A percentile compares a stretch with the other conserved stretches of the same genome.
Evolutionary conservation across 1,140 invertebrate genomes (phyloP).

Genomic region (Euglossa dilemma): DNA sequence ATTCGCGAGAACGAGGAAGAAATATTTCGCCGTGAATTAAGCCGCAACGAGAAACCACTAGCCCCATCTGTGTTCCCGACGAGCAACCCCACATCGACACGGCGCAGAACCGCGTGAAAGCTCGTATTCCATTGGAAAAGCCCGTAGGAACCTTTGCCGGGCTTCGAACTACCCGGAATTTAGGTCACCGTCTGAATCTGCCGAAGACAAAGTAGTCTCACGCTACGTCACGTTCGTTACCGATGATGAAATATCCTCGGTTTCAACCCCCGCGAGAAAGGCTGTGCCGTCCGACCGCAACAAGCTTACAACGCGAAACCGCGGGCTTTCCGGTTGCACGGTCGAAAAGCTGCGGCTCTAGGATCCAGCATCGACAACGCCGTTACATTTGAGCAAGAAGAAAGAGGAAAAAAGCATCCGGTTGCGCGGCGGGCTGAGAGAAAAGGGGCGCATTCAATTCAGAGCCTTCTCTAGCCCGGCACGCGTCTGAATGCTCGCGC

Average conservation of each 20-base stretch:
- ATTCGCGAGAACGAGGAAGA: background rate
- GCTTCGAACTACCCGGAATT: background rate
- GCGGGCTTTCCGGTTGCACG: background rate
- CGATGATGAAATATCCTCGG: background rate
- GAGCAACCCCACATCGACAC: slow-evolving; percentile 56
- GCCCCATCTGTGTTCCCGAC: slow-evolving; percentile 70
- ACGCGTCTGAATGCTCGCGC: slow-evolving; percentile 10
- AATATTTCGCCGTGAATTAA: background rate
- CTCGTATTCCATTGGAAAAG: slow-evolving; percentile 13
- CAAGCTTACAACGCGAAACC: slow-evolving; percentile 28
- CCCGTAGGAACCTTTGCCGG: background rate
- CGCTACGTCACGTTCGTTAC: slow-evolving; percentile 13
- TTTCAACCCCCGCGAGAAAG: background rate
- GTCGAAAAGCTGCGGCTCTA: background rate
- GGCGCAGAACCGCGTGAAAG: slow-evolving; percentile 16
- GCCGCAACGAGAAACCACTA: slow-evolving; percentile 55
- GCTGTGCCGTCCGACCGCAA: slow-evolving; percentile 2
- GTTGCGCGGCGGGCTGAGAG: background rate
- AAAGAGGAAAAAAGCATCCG: background rate
- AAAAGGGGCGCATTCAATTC: slow-evolving; percentile 10
- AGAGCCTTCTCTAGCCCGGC: background rate
- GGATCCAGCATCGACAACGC: background rate
- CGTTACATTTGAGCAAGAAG: background rate
- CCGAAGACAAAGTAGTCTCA: background rate
- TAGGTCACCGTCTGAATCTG: slow-evolving; percentile 16